Evolutionary conservation across 2,113 vertebrate species (phyloP).

Genomic region (Craseonycteris thonglongyai): DNA sequence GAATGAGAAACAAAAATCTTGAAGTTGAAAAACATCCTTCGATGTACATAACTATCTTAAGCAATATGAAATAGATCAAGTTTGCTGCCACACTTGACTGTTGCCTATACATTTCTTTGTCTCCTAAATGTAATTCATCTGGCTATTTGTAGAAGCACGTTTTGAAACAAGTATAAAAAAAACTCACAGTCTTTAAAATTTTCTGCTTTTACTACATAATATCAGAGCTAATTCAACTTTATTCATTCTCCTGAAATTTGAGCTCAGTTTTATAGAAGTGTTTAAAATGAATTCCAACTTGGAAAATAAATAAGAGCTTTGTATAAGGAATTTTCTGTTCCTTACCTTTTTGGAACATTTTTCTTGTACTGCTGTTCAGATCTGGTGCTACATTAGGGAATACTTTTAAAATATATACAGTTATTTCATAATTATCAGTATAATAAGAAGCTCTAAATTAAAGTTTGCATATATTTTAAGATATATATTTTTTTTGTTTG

Average conservation of each 20-base stretch:
- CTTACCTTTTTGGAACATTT: not conserved
- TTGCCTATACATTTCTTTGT: not conserved
- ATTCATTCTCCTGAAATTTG: constrained; percentile 65
- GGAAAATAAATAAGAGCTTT: constrained; percentile 68
- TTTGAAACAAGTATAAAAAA: constrained; percentile 60
- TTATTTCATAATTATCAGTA: not conserved
- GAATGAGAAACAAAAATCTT: constrained; percentile 14
- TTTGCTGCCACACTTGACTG: not conserved
- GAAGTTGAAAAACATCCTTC: not conserved
- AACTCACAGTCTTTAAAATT: constrained; percentile 45
- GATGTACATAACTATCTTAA: not conserved
- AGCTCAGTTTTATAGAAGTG: constrained; percentile 67
- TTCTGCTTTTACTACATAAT: constrained; percentile 42
- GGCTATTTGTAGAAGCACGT: constrained; percentile 36
- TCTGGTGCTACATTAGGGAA: not conserved
- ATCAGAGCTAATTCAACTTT: constrained; percentile 66
- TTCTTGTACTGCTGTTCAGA: not conserved
- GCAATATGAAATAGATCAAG: not conserved
- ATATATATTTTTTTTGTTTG: not conserved
- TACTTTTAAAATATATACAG: not conserved
- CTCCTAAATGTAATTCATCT: constrained; percentile 46
- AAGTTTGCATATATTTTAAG: not conserved
- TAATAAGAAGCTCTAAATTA: not conserved
- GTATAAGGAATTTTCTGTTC: not conserved
- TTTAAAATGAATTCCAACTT: constrained; percentile 71